Conservation (phyloP, 2,888 invertebrate genomes). For the Hoplodrina ambigua region DNA sequence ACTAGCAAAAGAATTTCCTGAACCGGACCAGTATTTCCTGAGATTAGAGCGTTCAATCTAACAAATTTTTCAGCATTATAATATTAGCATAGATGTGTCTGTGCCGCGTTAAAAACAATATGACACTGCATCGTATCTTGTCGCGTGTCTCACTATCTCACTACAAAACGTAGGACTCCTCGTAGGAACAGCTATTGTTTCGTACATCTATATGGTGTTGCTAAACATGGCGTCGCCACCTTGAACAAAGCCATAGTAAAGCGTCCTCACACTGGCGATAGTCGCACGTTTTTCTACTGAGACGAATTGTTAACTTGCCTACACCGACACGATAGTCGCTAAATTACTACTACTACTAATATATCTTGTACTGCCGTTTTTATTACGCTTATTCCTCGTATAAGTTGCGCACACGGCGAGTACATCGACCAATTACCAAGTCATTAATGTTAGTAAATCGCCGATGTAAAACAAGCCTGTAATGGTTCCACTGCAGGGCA, state of each 20-base stretch:
- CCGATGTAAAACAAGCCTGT: background rate
- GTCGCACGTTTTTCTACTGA: background rate
- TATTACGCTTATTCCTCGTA: no score
- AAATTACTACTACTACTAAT: background rate
- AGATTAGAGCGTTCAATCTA: no score
- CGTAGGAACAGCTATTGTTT: constrained; percentile 22
- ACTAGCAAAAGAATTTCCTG: no score
- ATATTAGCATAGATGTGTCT: background rate
- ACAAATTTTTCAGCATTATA: no score
- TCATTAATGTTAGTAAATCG: background rate
- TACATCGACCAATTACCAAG: no score
- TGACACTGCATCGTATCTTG: background rate
- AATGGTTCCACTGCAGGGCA: no score
- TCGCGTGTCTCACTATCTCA: background rate
- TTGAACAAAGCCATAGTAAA: constrained; percentile 16
- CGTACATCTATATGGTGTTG: constrained; percentile 9
- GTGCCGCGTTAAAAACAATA: background rate
- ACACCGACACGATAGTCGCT: background rate
- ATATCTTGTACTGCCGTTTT: background rate
- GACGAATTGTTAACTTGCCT: background rate
- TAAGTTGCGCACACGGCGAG: background rate
- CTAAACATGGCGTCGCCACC: constrained; percentile 24
- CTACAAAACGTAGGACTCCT: constrained; percentile 16
- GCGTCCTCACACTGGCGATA: background rate
- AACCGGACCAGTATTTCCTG: no score